phyloP scores from a whole-genome alignment of 2,113 vertebrate genomes.

The Pholis gunnellus region DNA sequence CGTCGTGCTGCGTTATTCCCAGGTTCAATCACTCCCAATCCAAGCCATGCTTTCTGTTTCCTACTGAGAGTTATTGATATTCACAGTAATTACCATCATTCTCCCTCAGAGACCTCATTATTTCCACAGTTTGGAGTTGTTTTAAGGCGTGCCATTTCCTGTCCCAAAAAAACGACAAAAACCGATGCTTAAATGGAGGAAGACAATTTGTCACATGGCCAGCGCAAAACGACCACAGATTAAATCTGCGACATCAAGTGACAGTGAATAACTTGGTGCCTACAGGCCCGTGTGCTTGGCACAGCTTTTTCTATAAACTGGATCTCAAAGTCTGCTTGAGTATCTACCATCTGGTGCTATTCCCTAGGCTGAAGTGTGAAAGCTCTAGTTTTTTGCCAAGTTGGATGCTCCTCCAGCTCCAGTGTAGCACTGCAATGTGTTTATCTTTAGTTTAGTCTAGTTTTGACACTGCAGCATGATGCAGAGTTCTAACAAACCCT shows the following conservation, averaged over 20 bases:
- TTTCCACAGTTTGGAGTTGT: constrained; percentile 61
- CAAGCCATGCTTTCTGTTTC: constrained; percentile 45
- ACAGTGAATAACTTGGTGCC: constrained; percentile 44
- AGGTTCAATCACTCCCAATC: constrained; percentile 49
- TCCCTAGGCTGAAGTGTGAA: constrained; percentile 44
- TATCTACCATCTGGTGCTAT: constrained; percentile 59
- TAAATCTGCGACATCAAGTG: constrained; percentile 59
- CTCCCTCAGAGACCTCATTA: constrained; percentile 74
- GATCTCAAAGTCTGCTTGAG: constrained; percentile 43
- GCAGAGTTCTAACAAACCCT: constrained; percentile 52
- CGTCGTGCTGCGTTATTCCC: constrained; percentile 29
- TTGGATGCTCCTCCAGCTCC: constrained; percentile 39
- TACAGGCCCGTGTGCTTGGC: constrained; percentile 34
- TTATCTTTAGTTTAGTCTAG: constrained; percentile 43
- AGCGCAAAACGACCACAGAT: constrained; percentile 42
- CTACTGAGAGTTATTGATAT: constrained; percentile 64
- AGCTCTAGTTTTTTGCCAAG: constrained; percentile 48
- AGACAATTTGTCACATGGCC: constrained; percentile 50
- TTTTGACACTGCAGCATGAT: constrained; percentile 51
- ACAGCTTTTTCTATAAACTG: constrained; percentile 26
- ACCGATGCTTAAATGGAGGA: constrained; percentile 43
- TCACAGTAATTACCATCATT: constrained; percentile 66
- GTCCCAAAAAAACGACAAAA: constrained; percentile 56
- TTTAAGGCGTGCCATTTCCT: constrained; percentile 52
- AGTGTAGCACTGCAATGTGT: constrained; percentile 29